Evolutionary conservation across 2,113 vertebrate genomes (phyloP).

Genomic region (Zosterops lateralis): DNA sequence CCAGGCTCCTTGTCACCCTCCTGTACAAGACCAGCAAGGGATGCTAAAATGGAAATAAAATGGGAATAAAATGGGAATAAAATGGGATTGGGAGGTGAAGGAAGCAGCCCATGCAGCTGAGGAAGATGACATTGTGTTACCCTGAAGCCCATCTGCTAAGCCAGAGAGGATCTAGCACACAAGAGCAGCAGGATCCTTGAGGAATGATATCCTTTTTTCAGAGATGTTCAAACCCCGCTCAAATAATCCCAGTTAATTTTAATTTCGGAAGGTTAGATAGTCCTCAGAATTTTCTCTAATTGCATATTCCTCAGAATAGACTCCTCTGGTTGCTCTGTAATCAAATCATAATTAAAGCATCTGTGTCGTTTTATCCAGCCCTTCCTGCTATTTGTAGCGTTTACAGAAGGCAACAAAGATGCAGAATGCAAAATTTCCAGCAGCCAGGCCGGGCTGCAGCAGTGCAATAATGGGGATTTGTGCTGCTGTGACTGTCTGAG

Average conservation of each 20-base stretch:
- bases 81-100: not conserved
- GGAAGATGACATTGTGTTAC: not conserved
- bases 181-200: constrained; percentile 11
- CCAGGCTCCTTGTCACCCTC: not conserved
- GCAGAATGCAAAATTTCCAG: constrained; percentile 1
- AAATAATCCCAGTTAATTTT: constrained; percentile 59
- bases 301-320: constrained; percentile 54
- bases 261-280: constrained; percentile 44
- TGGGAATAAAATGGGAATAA: not conserved
- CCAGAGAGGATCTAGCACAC: not conserved
- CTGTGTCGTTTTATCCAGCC: constrained; percentile 36
- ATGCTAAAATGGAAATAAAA: not conserved
- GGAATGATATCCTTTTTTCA: not conserved
- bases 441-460: not conserved
- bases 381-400: constrained; percentile 32
- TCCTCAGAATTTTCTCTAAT: constrained; percentile 44
- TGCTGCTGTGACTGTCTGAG: not conserved
- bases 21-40: fast-evolving
- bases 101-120: not conserved
- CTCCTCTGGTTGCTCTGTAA: constrained; percentile 45
- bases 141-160: constrained; percentile 1
- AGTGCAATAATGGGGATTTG: not conserved
- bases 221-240: not conserved
- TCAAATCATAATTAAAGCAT: constrained; percentile 66
- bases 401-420: constrained; percentile 14